A percentile compares a stretch with the other conserved stretches of the same genome.
phyloP scores from a whole-genome alignment of 2,888 invertebrate species.

The Eupeodes luniger region DNA sequence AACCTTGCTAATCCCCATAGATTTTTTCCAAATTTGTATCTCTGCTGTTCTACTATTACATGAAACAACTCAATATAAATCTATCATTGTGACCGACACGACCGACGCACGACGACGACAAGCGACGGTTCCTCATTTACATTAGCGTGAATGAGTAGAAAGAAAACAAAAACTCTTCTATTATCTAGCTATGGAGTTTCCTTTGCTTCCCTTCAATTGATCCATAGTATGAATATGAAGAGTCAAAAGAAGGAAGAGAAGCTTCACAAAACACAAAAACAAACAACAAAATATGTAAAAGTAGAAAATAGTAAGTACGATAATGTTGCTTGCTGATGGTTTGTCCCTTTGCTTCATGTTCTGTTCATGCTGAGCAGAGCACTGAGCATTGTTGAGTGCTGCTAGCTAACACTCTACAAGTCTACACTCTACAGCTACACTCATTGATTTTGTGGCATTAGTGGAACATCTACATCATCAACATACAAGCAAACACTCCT shows the following conservation, averaged over 20 bases:
- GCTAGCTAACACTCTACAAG: constrained; percentile 54
- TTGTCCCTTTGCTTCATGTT: constrained; percentile 56
- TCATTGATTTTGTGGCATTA: constrained; percentile 66
- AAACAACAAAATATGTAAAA: constrained; percentile 28
- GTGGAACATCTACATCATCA: constrained; percentile 39
- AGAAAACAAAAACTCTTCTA: constrained; percentile 25
- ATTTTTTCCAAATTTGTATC: background rate
- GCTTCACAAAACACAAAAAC: constrained; percentile 13
- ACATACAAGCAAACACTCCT: constrained; percentile 31
- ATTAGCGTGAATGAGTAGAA: constrained; percentile 41
- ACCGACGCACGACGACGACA: background rate
- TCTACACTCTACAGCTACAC: constrained; percentile 32
- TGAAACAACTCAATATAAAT: constrained; percentile 6
- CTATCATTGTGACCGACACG: constrained; percentile 60
- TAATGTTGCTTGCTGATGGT: constrained; percentile 52
- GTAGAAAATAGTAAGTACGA: constrained; percentile 41
- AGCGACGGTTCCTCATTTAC: constrained; percentile 56
- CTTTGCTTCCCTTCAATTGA: constrained; percentile 10
- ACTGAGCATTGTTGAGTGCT: constrained; percentile 51
- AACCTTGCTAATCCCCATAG: no score
- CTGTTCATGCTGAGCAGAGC: constrained; percentile 43
- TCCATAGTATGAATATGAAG: constrained; percentile 16
- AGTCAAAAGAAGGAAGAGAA: constrained; percentile 3
- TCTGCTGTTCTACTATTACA: background rate
- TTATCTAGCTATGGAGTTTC: constrained; percentile 46